A percentile compares a stretch with the other conserved stretches of the same genome.
Evolutionary conservation across 1,140 invertebrate species (phyloP).

Genomic region (Neuroterus valhalla): DNA sequence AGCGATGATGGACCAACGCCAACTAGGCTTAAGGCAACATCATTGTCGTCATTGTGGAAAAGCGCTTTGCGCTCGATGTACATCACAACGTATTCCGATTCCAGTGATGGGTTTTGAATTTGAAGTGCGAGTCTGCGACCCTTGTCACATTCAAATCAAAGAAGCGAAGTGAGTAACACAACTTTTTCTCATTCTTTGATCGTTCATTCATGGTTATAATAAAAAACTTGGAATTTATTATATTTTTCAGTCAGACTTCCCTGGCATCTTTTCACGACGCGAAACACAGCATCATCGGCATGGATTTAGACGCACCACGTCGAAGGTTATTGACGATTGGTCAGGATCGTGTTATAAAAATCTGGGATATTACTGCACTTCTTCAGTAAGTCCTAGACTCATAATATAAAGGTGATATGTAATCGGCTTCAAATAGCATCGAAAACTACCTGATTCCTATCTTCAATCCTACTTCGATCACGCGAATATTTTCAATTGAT

Average conservation of each 20-base stretch:
- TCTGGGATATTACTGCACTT: slow-evolving; percentile 84
- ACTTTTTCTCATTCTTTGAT: slow-evolving; percentile 39
- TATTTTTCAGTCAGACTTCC: slow-evolving; percentile 84
- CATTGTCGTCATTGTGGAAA: slow-evolving; percentile 94
- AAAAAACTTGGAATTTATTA: slow-evolving; percentile 9
- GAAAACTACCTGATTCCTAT: neutral
- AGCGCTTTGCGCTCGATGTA: slow-evolving; percentile 95
- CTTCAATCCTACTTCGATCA: neutral
- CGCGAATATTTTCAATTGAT: neutral
- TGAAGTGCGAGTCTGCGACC: slow-evolving; percentile 95
- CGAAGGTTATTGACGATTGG: slow-evolving; percentile 93
- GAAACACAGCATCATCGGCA: slow-evolving; percentile 91
- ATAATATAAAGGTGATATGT: neutral
- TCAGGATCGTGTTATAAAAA: slow-evolving; percentile 95
- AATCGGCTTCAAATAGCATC: neutral
- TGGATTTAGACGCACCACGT: slow-evolving; percentile 92
- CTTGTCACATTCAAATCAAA: slow-evolving; percentile 88
- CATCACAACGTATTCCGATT: slow-evolving; percentile 89
- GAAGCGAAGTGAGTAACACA: slow-evolving; percentile 86
- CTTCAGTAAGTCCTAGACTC: slow-evolving; percentile 67
- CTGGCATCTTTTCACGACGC: slow-evolving; percentile 96
- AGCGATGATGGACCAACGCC: slow-evolving; percentile 98
- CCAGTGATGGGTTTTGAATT: slow-evolving; percentile 99
- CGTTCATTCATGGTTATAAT: slow-evolving; percentile 14
- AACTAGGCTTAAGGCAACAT: slow-evolving; percentile 92